Evolutionary conservation across 2,113 vertebrate genomes (phyloP), one percentile per base, ranked within the genome.

Genomic region (Morphnarchus princeps): DNA sequence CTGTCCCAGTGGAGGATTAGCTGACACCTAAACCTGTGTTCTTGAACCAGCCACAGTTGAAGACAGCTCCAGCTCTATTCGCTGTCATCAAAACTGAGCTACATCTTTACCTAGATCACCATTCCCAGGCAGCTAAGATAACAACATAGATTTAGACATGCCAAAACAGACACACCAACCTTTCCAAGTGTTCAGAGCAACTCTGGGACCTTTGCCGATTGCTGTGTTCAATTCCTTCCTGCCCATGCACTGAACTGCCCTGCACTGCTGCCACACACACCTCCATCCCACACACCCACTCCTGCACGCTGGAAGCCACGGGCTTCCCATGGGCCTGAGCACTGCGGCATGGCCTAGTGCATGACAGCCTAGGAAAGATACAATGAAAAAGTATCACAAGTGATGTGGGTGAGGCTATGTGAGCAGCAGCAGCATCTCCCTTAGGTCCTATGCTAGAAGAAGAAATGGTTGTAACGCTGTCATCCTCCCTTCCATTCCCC

Each of bases 301-400:
- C 12, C 45, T 19, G 49, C 47, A 17, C 10, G 3, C n/a, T 7
- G 13, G 16, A 25, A 54, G 15, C 40, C 40, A 42, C 40, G 40
- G 43, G n/a, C n/a, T 55, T 24, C 29, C 32, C 0, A 0, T 16
- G 43, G 7, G 10, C 22, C 24, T 26, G 28, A 73, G 74, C 82
- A 22, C 18, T 28, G 22, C 63, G 73, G 54, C 73, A 36, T 1
- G 7, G 42, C 34, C 6, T 16, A 29, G 13, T 15, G 32, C 5
- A 1, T 1, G 0, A 19, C 78, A 69, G 36, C 11, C 43, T 38
- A 40, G 31, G 6, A 40, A 45, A 40, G 19, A 11, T 2, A 19
- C 11, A 49, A 5, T 34, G 34, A 17, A 15, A 58, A 90, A 58
- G 1, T 2, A 40, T 7, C 50, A 31, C 24, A 57, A 40, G 29